phyloP scores from a whole-genome alignment of 2,797 vertebrate species.

The Leontopithecus rosalia region DNA sequence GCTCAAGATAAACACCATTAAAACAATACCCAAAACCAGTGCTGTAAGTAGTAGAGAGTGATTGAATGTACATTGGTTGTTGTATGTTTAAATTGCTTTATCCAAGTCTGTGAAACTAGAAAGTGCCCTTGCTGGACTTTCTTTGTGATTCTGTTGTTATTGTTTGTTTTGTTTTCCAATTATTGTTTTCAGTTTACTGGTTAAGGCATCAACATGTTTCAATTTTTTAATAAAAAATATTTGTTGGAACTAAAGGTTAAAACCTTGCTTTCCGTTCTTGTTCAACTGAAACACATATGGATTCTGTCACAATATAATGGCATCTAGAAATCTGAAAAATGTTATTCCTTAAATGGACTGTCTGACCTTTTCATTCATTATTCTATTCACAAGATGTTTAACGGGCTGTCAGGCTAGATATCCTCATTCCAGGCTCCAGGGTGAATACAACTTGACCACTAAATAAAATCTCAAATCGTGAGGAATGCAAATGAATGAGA shows the following conservation, averaged over 20 bases:
- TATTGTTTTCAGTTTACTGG: constrained; percentile 42
- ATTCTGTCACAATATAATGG: constrained; percentile 62
- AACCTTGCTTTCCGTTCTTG: constrained; percentile 52
- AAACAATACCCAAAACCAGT: constrained; percentile 24
- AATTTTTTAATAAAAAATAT: constrained; percentile 55
- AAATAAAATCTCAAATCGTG: constrained; percentile 53
- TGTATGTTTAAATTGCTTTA: constrained; percentile 39
- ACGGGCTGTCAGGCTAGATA: constrained; percentile 20
- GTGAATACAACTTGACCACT: constrained; percentile 11
- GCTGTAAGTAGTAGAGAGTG: constrained; percentile 51
- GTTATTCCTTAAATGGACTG: constrained; percentile 61
- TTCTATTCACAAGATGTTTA: constrained; percentile 60
- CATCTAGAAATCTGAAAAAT: constrained; percentile 71
- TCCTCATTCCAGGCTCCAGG: constrained; percentile 24
- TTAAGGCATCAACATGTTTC: constrained; percentile 53
- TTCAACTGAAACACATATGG: constrained; percentile 50
- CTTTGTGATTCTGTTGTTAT: not conserved
- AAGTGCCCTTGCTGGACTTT: not conserved
- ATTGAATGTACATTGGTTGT: not conserved
- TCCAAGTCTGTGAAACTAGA: constrained; percentile 6
- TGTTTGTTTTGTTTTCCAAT: not conserved
- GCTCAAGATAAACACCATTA: constrained; percentile 12
- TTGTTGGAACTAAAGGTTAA: constrained; percentile 77
- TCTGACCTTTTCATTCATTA: constrained; percentile 78
- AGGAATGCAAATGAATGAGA: constrained; percentile 47